A percentile compares a stretch with the other conserved stretches of the same genome.
Conservation (phyloP, 1,140 invertebrate species). For the Pseudobourletiella spinata region DNA sequence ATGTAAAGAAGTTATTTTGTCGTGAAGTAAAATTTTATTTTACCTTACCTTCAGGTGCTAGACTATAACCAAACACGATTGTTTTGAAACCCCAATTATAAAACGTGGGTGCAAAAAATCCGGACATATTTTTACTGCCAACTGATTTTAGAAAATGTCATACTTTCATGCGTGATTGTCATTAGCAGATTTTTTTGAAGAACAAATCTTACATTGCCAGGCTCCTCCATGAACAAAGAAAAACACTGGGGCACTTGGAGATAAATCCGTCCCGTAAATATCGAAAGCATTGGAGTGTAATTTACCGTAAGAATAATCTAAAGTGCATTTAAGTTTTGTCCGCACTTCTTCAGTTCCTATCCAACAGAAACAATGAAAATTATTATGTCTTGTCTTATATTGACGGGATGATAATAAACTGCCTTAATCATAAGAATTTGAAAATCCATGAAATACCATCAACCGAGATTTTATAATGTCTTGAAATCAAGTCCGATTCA, state of each 20-base stretch:
- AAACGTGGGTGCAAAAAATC: not conserved
- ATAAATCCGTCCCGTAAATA: slow-evolving; percentile 54
- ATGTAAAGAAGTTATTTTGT: too few species aligned
- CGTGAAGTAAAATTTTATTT: too few species aligned
- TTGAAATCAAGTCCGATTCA: too few species aligned
- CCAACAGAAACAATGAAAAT: too few species aligned
- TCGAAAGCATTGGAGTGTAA: slow-evolving; percentile 51
- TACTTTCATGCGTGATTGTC: too few species aligned
- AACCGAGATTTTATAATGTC: too few species aligned
- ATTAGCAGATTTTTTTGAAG: too few species aligned
- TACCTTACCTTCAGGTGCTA: slow-evolving; percentile 55
- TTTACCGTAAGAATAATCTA: slow-evolving; percentile 53
- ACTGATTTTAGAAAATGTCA: slow-evolving; percentile 37
- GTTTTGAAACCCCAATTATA: not conserved
- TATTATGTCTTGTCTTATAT: too few species aligned
- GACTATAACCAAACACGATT: slow-evolving; percentile 61
- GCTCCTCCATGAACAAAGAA: slow-evolving; percentile 73
- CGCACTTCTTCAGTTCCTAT: slow-evolving; percentile 40
- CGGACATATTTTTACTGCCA: slow-evolving; percentile 39
- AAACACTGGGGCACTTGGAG: slow-evolving; percentile 60
- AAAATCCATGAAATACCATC: not conserved
- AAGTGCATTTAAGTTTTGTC: slow-evolving; percentile 42
- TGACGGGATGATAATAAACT: too few species aligned
- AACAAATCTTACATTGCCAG: slow-evolving; percentile 52
- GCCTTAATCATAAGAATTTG: not conserved